phyloP scores from a whole-genome alignment of 2,797 vertebrate species.

The Gadopsis marmoratus region DNA sequence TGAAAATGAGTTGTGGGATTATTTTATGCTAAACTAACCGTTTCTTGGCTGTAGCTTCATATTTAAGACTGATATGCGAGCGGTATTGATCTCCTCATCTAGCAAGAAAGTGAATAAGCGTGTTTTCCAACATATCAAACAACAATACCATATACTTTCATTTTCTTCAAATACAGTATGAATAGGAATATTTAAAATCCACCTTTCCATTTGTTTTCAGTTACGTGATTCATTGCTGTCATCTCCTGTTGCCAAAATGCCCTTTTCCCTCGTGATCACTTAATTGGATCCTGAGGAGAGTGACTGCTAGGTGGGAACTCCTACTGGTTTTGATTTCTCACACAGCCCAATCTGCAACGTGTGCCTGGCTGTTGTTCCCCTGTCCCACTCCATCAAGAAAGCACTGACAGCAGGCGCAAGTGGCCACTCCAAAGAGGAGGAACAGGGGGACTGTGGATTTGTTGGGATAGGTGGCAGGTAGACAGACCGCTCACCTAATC shows the following conservation, averaged over 20 bases:
- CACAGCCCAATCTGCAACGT: slow-evolving; percentile 33
- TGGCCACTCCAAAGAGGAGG: slow-evolving; percentile 51
- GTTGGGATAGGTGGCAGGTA: slow-evolving; percentile 49
- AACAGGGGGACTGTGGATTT: slow-evolving; percentile 37
- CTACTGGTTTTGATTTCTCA: slow-evolving; percentile 39
- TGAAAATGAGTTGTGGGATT: background rate
- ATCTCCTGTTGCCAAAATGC: slow-evolving; percentile 35
- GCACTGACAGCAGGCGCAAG: slow-evolving; percentile 47
- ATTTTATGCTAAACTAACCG: background rate
- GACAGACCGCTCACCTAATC: slow-evolving; percentile 61
- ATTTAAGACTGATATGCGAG: background rate
- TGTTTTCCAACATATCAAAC: background rate
- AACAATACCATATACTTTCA: background rate
- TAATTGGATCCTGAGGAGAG: slow-evolving; percentile 64
- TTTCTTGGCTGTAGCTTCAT: background rate
- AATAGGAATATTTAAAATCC: background rate
- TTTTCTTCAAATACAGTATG: background rate
- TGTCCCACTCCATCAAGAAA: slow-evolving; percentile 61
- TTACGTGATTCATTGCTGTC: slow-evolving; percentile 7
- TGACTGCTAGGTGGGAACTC: slow-evolving; percentile 56
- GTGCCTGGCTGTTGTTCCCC: slow-evolving; percentile 40
- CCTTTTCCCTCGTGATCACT: slow-evolving; percentile 39
- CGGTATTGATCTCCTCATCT: background rate
- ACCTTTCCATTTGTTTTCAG: background rate
- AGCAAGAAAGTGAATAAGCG: background rate